These are phyloP conservation scores for Danio albolineatus DNA, from an alignment of 2,797 vertebrate genomes.

Conservation along the genomic window DNA sequence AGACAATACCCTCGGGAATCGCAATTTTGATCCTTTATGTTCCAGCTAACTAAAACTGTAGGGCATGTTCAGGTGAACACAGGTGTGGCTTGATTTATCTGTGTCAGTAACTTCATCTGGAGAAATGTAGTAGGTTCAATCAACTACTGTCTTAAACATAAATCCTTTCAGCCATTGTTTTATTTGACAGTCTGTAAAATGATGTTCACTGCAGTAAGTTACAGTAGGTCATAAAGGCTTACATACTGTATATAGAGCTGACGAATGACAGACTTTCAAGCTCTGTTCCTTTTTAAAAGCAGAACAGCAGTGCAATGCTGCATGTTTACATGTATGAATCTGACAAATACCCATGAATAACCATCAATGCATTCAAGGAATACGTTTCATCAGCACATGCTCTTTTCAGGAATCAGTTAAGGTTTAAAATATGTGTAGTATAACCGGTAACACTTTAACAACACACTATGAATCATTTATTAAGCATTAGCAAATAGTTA, in stretches of 20 bases:
- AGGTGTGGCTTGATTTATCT: conserved; percentile 48
- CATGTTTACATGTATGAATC: not conserved
- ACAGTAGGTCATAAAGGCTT: not conserved
- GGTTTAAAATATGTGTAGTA: not conserved
- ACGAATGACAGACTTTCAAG: not conserved
- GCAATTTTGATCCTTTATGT: conserved; percentile 52
- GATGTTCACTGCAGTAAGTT: not conserved
- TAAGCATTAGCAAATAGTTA: no score
- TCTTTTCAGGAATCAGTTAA: not conserved
- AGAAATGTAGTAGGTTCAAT: not conserved
- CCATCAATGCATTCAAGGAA: not conserved
- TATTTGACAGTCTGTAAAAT: not conserved
- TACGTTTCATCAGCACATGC: not conserved
- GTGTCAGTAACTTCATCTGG: conserved; percentile 37
- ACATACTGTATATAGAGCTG: not conserved
- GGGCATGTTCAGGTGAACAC: conserved; percentile 45
- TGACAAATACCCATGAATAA: not conserved
- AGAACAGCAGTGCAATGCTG: not conserved
- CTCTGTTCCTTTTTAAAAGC: not conserved
- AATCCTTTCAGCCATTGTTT: not conserved
- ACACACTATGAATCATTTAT: no score
- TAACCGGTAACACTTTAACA: not conserved
- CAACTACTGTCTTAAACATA: not conserved
- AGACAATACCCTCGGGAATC: conserved; percentile 66
- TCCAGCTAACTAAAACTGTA: conserved; percentile 40